These are phyloP conservation scores for Xenopus tropicalis DNA, from an alignment of 2,113 vertebrate species.

Conservation along the genomic window UCB_Xtro_10.0 CM004449.2:20583001-20583500, in stretches of 20 bases:
- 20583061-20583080: too few relatives aligned
- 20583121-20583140: too few relatives aligned
- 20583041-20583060: too few relatives aligned
- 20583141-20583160: too few relatives aligned
- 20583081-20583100: too few relatives aligned
- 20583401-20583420: conserved; percentile 41
- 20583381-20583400: conserved; percentile 45
- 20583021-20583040: too few relatives aligned
- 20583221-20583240: conserved; percentile 12
- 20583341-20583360: conserved; percentile 54
- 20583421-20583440: conserved; percentile 58
- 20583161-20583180: too few relatives aligned
- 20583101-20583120: too few relatives aligned
- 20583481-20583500: conserved; percentile 7
- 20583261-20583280: conserved; percentile 35
- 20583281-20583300: conserved; percentile 36
- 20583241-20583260: conserved; percentile 53
- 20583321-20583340: conserved; percentile 59
- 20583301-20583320: conserved; percentile 44
- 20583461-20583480: conserved; percentile 30
- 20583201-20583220: too few relatives aligned
- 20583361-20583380: conserved; percentile 44
- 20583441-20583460: conserved; percentile 57
- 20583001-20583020: too few relatives aligned
- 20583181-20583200: too few relatives aligned